phyloP scores from a whole-genome alignment of 2,888 invertebrate species.

The Caenorhabditis sinica region DNA sequence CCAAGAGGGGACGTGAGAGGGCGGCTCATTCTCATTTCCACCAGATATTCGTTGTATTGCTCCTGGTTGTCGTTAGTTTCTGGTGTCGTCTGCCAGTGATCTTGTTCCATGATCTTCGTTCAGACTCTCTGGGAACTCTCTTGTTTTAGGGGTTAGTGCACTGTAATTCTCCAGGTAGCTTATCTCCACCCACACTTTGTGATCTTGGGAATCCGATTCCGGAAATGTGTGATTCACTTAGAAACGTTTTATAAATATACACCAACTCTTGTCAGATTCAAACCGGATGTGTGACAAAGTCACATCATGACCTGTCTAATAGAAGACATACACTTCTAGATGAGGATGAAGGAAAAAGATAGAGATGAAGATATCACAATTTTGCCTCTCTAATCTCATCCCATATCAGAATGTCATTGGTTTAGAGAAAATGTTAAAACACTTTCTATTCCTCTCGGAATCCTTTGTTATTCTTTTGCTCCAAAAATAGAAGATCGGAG shows the following conservation, averaged over 20 bases:
- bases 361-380: conserved; percentile 17
- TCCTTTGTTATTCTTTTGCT: neutral
- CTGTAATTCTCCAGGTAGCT: neutral
- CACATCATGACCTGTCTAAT: conserved; percentile 34
- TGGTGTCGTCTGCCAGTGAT: neutral
- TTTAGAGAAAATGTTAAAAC: neutral
- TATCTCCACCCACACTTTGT: conserved; percentile 4
- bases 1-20: conserved; percentile 22
- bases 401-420: neutral
- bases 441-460: neutral
- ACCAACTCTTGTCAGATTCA: neutral
- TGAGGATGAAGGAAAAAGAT: neutral
- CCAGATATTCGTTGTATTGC: conserved; percentile 46
- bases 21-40: conserved; percentile 58
- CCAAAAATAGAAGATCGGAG: conserved; percentile 10
- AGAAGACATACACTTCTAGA: neutral
- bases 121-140: neutral
- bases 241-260: conserved; percentile 10
- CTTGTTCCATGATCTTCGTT: neutral
- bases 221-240: conserved; percentile 20
- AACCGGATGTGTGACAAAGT: conserved; percentile 28
- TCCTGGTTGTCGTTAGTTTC: conserved; percentile 20
- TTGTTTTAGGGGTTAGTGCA: neutral
- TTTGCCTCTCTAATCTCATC: conserved; percentile 10
- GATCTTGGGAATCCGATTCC: conserved; percentile 5